A percentile compares a stretch with the other conserved stretches of the same genome.
phyloP scores from a whole-genome alignment of 2,113 vertebrate species.

The Gracilinanus agilis region DNA sequence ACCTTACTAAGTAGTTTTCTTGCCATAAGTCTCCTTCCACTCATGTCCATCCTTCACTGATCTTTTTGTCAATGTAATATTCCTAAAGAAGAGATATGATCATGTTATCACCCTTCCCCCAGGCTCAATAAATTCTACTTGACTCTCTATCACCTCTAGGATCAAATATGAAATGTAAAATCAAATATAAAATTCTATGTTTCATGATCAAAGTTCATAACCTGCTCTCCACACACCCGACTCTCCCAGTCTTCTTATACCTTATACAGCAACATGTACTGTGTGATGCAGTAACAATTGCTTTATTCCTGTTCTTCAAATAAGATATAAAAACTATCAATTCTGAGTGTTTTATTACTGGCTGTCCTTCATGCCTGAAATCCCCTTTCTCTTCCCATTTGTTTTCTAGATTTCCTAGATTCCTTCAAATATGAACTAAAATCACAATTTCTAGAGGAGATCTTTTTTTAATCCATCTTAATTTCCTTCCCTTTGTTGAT shows the following conservation, averaged over 20 bases:
- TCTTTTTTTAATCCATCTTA: no score
- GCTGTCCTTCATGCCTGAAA: not conserved
- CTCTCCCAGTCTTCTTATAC: not conserved
- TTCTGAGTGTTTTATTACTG: not conserved
- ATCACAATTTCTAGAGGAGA: no score
- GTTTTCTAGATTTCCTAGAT: no score
- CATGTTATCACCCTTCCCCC: not conserved
- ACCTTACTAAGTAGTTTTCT: not conserved
- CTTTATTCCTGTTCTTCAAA: not conserved
- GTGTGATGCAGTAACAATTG: not conserved
- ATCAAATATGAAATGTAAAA: not conserved
- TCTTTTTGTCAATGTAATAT: not conserved
- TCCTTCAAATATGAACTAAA: no score
- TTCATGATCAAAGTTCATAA: not conserved
- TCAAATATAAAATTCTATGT: not conserved
- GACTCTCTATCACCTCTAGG: not conserved
- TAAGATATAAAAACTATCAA: not conserved
- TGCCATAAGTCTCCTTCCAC: not conserved
- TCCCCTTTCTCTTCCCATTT: no score
- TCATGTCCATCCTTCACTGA: not conserved
- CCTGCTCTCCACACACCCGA: not conserved
- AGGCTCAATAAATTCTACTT: not conserved
- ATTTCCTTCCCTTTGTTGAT: no score
- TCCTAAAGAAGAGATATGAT: not conserved
- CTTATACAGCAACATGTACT: not conserved